Evolutionary conservation across 1,140 invertebrate genomes (phyloP).

Genomic region (Aphelinus certus): DNA sequence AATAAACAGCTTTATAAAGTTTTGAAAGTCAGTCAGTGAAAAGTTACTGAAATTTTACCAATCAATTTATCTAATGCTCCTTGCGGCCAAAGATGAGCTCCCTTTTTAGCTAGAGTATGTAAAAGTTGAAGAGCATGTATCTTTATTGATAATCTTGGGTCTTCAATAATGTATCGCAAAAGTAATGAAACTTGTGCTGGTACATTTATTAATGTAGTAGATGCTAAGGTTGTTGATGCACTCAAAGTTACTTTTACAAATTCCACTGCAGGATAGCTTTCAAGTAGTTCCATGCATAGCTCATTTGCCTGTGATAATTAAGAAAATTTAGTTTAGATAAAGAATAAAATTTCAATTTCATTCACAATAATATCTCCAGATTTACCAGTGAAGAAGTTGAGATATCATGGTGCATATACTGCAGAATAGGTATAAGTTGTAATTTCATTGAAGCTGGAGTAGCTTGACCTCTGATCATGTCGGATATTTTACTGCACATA

Average conservation of each 20-base stretch:
- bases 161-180: slow-evolving; percentile 67
- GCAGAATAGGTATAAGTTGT: slow-evolving; percentile 88
- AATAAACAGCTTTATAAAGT: slow-evolving; percentile 22
- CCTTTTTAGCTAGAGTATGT: slow-evolving; percentile 77
- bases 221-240: slow-evolving; percentile 87
- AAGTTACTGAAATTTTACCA: slow-evolving; percentile 43
- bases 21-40: slow-evolving; percentile 1
- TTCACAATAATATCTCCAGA: slow-evolving; percentile 7
- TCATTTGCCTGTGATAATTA: slow-evolving; percentile 68
- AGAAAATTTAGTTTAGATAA: slow-evolving; percentile 32
- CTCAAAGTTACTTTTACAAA: slow-evolving; percentile 88
- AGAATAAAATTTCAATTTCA: slow-evolving; percentile 17
- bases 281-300: slow-evolving; percentile 83
- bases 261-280: slow-evolving; percentile 87
- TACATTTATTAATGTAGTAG: slow-evolving; percentile 89
- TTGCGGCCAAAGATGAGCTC: slow-evolving; percentile 85
- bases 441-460: slow-evolving; percentile 93
- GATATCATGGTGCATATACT: slow-evolving; percentile 94
- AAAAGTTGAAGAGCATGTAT: slow-evolving; percentile 79
- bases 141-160: slow-evolving; percentile 78
- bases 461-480: slow-evolving; percentile 93
- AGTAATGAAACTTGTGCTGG: slow-evolving; percentile 81
- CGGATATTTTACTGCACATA: slow-evolving; percentile 94
- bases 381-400: slow-evolving; percentile 83
- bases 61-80: slow-evolving; percentile 74